Base-by-base conservation (phyloP, 2,113 vertebrate genomes). In the Pardalotus punctatus region DNA sequence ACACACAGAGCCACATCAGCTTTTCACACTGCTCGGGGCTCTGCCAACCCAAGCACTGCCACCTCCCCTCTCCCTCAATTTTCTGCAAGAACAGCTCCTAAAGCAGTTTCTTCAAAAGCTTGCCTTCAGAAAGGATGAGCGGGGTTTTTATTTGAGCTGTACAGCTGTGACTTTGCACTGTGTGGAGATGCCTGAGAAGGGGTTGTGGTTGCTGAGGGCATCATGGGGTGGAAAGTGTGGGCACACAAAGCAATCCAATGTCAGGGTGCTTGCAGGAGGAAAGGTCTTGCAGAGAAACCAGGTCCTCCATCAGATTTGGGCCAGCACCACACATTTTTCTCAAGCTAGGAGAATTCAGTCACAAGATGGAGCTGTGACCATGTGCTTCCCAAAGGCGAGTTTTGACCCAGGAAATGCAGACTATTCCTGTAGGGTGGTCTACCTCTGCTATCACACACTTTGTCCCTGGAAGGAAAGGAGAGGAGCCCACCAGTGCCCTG, bases 281-380 rank as follows among this genome's bases (percentile, higher is more conserved):
- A 69, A 71, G 2, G 1, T 25, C 23, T 42, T 28, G 47, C 27
- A 2, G 24, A 36, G 38, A 66, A 90, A 56, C 29, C 13, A 66
- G 27, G 23, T 25, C 27, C 9, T 53, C 33, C 22, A 1, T 25
- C 36, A 13, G 24, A 47, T 60, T 4, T 79, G 56, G 4, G 31
- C 36, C 33, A 47, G 33, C 2, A 2, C 33, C 2, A 3, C 28
- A 5, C 2, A 1, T 33, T 66, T 84, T 66, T 40, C 28, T 50
- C 45, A 28, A 47, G 40, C 57, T 21, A 13, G 18, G 35, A 38
- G 29, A 45, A 56, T 50, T 50, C 27, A 35, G 74, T 87, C 94
- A 86, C 76, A 78, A 93, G 88, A 54, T 91, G 88, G 88, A 86
- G 87, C 94, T 94, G 57, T 71, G 40, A 51, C 61, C 51, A 33